Evolutionary conservation across 2,113 vertebrate genomes (phyloP), one percentile per base, ranked within the genome.

Genomic region (Scomber colias): DNA sequence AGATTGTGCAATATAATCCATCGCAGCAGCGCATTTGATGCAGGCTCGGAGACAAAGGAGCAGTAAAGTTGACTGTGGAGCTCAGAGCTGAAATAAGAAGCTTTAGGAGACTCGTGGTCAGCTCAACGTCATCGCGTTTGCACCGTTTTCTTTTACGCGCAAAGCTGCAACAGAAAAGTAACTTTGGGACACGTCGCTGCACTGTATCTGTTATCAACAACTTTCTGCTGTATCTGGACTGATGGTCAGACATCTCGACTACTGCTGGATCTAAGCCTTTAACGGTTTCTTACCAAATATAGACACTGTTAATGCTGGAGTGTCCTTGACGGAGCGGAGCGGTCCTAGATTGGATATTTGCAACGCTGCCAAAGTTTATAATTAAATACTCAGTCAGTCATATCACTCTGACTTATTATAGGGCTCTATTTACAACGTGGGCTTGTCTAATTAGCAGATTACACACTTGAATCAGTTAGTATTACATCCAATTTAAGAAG

Each of bases 231-330:
- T 16, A 49, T 40, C 35, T 56, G 11, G 15, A 11, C 10, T 24
- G 53, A 48, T 27, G 17, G 19, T 73, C 61, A 54, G 0, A 12
- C 4, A 24, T 49, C 7, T 77, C 27, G 3, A 3, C 3, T 31
- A 6, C 14, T 9, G 60, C 40, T 50, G 53, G 79, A 60, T 72
- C 71, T 81, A 75, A 89, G 72, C 80, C 70, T 82, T 84, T 64
- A 79, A 75, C 77, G 11, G 55, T 76, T 72, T 64, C 76, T 77
- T 77, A 85, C 90, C 85, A 87, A 93, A 94, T 93, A 94, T 91
- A 93, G 89, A 30, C 80, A 1, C 56, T 4, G 79, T 67, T 87
- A 75, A 82, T 71, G 67, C 87, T 69, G 81, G 75, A 55, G 72
- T 66, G 85, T 66, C 87, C 78, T 90, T 86, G 74, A 57, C 35